Evolutionary conservation across 1,140 invertebrate species (phyloP).

Genomic region (Triops cancriformis): DNA sequence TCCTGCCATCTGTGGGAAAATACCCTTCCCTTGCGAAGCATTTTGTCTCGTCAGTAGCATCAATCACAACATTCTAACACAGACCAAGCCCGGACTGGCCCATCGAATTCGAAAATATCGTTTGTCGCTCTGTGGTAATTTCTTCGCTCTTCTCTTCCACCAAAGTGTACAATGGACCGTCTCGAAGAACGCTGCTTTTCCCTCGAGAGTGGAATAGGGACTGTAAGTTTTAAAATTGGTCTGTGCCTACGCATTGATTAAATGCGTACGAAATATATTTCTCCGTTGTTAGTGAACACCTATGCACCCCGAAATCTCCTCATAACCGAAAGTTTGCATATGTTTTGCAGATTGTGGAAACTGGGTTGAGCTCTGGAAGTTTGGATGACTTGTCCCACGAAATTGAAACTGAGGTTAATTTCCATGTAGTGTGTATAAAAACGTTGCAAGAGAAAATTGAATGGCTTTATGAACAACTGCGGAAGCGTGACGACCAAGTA

Average conservation of each 20-base stretch:
- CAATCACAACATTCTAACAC: no score
- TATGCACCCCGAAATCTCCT: background rate
- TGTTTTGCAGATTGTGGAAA: background rate
- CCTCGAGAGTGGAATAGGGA: background rate
- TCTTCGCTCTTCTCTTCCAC: no score
- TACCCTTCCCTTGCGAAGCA: no score
- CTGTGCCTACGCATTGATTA: background rate
- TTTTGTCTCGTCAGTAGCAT: no score
- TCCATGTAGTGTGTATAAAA: background rate
- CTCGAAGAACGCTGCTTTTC: background rate
- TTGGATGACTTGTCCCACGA: background rate
- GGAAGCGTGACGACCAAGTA: background rate
- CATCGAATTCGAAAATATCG: no score
- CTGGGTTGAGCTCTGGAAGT: background rate
- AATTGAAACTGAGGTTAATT: background rate
- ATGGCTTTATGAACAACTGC: background rate
- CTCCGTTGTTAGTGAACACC: no score
- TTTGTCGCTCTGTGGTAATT: no score
- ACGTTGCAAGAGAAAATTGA: background rate
- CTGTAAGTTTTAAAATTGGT: background rate
- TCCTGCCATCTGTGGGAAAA: no score
- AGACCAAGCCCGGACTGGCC: no score
- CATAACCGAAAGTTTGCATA: background rate
- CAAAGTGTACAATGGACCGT: background rate
- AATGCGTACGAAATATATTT: background rate